Percentiles rank a stretch among this genome's conserved stretches.
phyloP scores from a whole-genome alignment of 1,140 invertebrate species.

The Epicauta chinensis region DNA sequence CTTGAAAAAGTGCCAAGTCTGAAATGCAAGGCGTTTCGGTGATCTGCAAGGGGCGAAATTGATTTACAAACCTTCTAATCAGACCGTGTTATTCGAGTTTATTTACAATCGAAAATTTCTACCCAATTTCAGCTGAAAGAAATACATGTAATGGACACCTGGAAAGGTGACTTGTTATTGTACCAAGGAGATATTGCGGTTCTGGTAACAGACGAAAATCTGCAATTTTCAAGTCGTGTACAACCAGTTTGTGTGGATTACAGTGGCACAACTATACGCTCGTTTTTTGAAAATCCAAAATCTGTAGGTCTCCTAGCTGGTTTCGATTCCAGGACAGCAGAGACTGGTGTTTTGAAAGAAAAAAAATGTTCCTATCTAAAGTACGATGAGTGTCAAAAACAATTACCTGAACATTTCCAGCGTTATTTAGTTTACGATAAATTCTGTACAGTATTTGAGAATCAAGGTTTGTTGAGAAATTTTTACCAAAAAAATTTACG shows the following conservation, averaged over 20 bases:
- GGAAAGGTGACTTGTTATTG: too few species aligned
- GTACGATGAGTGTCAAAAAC: neutral
- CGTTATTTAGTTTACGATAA: slow-evolving; percentile 5
- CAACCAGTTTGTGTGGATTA: slow-evolving; percentile 2
- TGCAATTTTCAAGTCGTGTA: neutral
- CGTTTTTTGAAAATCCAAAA: neutral
- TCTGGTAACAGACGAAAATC: neutral
- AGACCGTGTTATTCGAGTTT: slow-evolving; percentile 1
- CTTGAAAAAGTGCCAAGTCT: too few species aligned
- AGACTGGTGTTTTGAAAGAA: slow-evolving; percentile 1
- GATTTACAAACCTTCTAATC: slow-evolving; percentile 26
- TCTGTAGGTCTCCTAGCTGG: neutral
- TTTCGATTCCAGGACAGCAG: neutral
- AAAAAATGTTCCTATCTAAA: neutral
- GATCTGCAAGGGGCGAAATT: slow-evolving; percentile 19
- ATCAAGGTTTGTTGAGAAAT: neutral
- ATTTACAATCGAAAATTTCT: neutral
- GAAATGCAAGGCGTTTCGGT: slow-evolving; percentile 28
- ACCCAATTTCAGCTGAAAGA: slow-evolving; percentile 4
- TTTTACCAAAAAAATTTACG: too few species aligned
- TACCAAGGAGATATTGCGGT: slow-evolving; percentile 4
- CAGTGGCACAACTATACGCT: neutral
- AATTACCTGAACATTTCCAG: slow-evolving; percentile 6
- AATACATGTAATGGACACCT: too few species aligned
- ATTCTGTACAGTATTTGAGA: slow-evolving; percentile 4